phyloP scores from a whole-genome alignment of 2,797 vertebrate species.

The Xenentodon cancila region DNA sequence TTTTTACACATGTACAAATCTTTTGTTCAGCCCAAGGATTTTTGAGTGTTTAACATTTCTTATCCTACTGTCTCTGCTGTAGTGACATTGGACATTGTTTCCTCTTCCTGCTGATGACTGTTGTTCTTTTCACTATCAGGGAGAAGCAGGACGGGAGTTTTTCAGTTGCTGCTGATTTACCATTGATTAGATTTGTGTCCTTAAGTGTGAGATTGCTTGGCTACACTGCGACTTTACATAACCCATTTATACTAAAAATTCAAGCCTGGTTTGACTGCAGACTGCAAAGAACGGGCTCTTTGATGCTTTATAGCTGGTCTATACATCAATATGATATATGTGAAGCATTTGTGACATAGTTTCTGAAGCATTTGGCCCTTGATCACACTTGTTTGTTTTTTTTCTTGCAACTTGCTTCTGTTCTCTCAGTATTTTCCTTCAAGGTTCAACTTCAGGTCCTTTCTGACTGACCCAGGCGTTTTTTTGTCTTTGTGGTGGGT shows the following conservation, averaged over 20 bases:
- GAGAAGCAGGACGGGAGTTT: constrained; percentile 63
- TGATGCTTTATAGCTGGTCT: constrained; percentile 7
- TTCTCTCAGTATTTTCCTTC: constrained; percentile 33
- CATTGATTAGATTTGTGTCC: constrained; percentile 69
- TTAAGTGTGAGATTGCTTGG: constrained; percentile 49
- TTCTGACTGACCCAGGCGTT: constrained; percentile 26
- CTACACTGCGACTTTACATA: constrained; percentile 38
- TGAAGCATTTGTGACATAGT: constrained; percentile 44
- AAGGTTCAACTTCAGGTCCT: constrained; percentile 24
- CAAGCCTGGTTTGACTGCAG: constrained; percentile 2
- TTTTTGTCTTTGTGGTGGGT: constrained; percentile 39
- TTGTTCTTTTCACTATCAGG: constrained; percentile 75
- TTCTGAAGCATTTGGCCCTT: constrained; percentile 1
- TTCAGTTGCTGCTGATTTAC: constrained; percentile 81
- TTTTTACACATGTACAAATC: constrained; percentile 51
- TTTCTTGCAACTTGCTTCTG: constrained; percentile 28
- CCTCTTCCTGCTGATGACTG: constrained; percentile 71
- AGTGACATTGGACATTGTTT: constrained; percentile 71
- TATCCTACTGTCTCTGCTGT: constrained; percentile 42
- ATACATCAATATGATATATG: constrained; percentile 14
- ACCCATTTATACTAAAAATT: neutral
- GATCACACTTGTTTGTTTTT: constrained; percentile 20
- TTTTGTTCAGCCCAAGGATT: constrained; percentile 58
- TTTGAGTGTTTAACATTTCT: constrained; percentile 38
- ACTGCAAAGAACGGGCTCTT: constrained; percentile 5